A percentile compares a stretch with the other conserved stretches of the same genome.
phyloP scores from a whole-genome alignment of 2,797 vertebrate genomes.

The Danio choprae region DNA sequence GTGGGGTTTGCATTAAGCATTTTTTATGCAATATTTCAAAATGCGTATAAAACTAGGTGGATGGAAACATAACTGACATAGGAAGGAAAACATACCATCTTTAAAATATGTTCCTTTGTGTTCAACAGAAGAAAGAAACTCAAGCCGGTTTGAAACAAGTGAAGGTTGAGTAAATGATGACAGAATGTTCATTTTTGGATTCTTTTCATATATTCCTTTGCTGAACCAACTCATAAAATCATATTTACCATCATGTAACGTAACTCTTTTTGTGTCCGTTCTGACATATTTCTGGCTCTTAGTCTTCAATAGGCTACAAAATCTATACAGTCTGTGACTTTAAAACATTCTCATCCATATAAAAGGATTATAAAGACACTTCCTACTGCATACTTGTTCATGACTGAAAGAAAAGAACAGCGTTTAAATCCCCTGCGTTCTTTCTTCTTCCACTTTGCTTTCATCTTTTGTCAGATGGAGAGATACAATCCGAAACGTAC shows the following conservation, averaged over 20 bases:
- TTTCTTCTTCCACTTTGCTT: conserved; percentile 24
- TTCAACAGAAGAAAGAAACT: too few species aligned
- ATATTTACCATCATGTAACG: not conserved
- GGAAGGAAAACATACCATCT: too few species aligned
- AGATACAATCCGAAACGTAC: conserved; percentile 34
- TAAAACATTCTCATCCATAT: not conserved
- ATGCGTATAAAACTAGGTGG: too few species aligned
- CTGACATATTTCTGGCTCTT: not conserved
- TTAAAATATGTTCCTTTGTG: too few species aligned
- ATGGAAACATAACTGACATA: too few species aligned
- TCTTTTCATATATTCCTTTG: not conserved
- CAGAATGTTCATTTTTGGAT: too few species aligned
- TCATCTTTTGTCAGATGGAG: conserved; percentile 44
- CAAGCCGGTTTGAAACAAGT: too few species aligned
- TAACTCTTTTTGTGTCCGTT: not conserved
- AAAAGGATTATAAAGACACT: conserved; percentile 1
- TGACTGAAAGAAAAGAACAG: conserved; percentile 10
- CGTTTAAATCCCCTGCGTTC: conserved; percentile 28
- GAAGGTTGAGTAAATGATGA: too few species aligned
- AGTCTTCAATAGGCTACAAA: conserved; percentile 2
- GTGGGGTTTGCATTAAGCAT: too few species aligned
- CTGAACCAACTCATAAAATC: not conserved
- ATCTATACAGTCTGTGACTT: not conserved
- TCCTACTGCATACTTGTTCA: conserved; percentile 28
- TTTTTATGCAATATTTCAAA: too few species aligned